A percentile compares a stretch with the other conserved stretches of the same genome.
Evolutionary conservation across 2,113 vertebrate genomes (phyloP).

Genomic region (Nibea albiflora): DNA sequence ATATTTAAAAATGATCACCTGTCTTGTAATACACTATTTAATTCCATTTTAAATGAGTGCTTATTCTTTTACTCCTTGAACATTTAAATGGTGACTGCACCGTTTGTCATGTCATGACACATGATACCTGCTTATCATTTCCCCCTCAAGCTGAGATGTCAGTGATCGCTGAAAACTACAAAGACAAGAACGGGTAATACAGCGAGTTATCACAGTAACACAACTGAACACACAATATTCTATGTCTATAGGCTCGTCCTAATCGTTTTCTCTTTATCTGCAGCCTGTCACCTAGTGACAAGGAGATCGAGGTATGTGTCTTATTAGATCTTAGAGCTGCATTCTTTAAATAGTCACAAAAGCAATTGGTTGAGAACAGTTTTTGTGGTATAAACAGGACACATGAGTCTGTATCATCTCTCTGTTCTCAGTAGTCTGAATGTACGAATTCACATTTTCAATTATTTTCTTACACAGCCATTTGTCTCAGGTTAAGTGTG

Average conservation of each 20-base stretch:
- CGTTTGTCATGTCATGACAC: background rate
- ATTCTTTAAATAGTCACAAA: background rate
- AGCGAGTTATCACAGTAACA: background rate
- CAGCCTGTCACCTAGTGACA: conserved; percentile 89
- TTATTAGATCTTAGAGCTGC: background rate
- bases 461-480: background rate
- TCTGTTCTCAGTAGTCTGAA: background rate
- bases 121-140: background rate
- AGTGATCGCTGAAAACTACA: conserved; percentile 54
- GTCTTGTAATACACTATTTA: background rate
- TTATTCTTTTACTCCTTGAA: background rate
- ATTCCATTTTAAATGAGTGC: background rate
- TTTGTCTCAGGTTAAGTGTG: background rate
- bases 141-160: conserved; percentile 63
- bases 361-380: background rate
- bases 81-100: background rate
- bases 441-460: background rate
- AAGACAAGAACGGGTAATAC: conserved; percentile 74
- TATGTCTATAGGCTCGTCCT: background rate
- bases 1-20: background rate
- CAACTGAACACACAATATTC: background rate
- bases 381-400: background rate
- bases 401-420: background rate
- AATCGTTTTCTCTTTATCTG: conserved; percentile 43
- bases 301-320: conserved; percentile 92